Base-by-base conservation (phyloP, 2,113 vertebrate species). In the Mormyrus lacerda region DNA sequence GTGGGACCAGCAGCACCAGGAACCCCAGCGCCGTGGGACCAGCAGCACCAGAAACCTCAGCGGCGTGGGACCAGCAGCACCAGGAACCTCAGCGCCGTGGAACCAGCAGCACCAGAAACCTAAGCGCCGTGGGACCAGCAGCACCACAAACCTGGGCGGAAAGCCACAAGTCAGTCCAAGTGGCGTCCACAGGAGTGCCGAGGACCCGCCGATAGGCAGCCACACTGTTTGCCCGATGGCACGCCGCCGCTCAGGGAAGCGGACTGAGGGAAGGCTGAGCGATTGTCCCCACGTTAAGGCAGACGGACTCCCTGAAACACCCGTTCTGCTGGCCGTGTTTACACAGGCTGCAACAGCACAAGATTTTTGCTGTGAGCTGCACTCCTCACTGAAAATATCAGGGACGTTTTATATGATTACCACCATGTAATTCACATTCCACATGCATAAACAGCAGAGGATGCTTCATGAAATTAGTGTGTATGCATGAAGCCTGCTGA, bases 381-480 rank as follows among this genome's bases (percentile, higher is more conserved):
- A 47, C 17, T 84, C 39, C 82, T 47, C 1, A 8, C 21, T 45
- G 79, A 83, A 45, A 83, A 83, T 24, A 42, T 42, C 79, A 83
- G 79, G 79, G 19, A 83, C 42, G 11, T 84, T 84, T 31, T 84
- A 84, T 21, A 47, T 42, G 35, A 84, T 84, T 24, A 47, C 10
- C 8, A 11, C 24, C 82, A 79, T 79, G 35, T 42, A 17, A 79
- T 79, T 79, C 73, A 79, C 73, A 79, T 79, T 79, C 15, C 73
- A 79, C 73, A 79, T 42, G 73, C 73, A 84, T 47, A 84, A 84
- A 84, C 82, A 13, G 39, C 42, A 84, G 19, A 84, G 39, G 19
- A 84, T n/a, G 82, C 82, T 84, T 84, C 35, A 84, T 84, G 44
- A 84, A 84, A 84, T 84, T 47, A 84, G 82, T 47, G 35, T 84